phyloP scores from a whole-genome alignment of 2,888 invertebrate species.

The Eucera pruinosa region DNA sequence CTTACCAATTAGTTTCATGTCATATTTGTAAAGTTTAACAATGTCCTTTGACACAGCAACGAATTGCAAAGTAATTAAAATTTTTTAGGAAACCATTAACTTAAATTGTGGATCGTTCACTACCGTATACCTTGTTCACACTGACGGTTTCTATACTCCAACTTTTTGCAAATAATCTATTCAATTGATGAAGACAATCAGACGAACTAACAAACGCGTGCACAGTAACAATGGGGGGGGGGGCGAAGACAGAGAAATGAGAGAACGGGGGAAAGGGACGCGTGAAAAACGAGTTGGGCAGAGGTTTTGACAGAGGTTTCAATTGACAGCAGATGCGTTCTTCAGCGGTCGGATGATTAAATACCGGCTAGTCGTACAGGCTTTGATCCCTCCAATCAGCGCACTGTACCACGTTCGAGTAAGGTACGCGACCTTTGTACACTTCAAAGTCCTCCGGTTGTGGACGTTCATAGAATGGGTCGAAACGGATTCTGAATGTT shows the following conservation, averaged over 20 bases:
- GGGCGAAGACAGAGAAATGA: too few species aligned
- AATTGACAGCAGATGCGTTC: conserved; percentile 59
- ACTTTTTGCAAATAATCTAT: too few species aligned
- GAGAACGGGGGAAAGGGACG: not conserved
- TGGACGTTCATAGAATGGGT: conserved; percentile 46
- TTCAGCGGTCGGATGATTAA: conserved; percentile 71
- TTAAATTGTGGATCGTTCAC: too few species aligned
- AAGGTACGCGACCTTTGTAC: conserved; percentile 64
- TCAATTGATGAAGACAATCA: not conserved
- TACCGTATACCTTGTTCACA: too few species aligned
- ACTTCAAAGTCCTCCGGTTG: conserved; percentile 60
- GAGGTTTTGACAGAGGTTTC: conserved; percentile 45
- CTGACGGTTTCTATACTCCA: too few species aligned
- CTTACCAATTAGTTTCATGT: too few species aligned
- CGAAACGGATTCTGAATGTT: conserved; percentile 69
- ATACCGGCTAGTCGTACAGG: conserved; percentile 59
- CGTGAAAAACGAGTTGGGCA: conserved; percentile 43
- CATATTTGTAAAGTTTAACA: too few species aligned
- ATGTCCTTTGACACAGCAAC: too few species aligned
- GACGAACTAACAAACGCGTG: not conserved
- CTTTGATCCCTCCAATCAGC: conserved; percentile 77
- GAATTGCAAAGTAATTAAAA: too few species aligned
- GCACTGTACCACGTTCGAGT: conserved; percentile 58
- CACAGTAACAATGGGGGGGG: not conserved
- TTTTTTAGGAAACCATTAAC: too few species aligned